Conservation (phyloP, 2,888 invertebrate genomes). For the Oasisia sp. region DNA sequence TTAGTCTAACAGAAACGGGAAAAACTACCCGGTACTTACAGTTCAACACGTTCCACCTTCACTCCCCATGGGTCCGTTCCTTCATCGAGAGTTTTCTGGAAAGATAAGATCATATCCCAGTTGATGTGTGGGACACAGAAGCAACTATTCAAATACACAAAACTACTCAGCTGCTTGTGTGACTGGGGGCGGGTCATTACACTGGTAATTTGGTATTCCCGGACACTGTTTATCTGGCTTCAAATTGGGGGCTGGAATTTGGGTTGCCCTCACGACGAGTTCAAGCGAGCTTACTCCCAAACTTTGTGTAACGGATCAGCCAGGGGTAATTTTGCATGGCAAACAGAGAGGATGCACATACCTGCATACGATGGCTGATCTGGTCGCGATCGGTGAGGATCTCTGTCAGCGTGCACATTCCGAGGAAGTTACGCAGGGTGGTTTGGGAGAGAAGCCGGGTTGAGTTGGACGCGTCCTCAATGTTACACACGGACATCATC, state of each 20-base stretch:
- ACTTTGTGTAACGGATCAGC: too few species aligned
- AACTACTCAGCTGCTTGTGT: too few species aligned
- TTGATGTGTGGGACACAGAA: neutral
- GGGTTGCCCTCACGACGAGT: too few species aligned
- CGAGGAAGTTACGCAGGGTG: conserved; percentile 53
- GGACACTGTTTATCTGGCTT: too few species aligned
- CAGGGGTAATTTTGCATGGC: too few species aligned
- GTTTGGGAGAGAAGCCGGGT: conserved; percentile 62
- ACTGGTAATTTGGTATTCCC: too few species aligned
- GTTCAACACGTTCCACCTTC: conserved; percentile 45
- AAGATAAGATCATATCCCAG: neutral
- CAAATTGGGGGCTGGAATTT: too few species aligned
- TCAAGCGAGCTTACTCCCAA: too few species aligned
- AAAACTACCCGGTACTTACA: conserved; percentile 32
- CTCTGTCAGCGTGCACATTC: conserved; percentile 55
- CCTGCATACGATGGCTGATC: conserved; percentile 56
- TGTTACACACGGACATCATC: conserved; percentile 56
- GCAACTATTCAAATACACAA: too few species aligned
- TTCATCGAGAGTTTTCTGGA: conserved; percentile 48
- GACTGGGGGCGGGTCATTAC: too few species aligned
- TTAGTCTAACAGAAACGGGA: neutral
- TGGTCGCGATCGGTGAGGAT: conserved; percentile 60
- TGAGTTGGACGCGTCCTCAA: conserved; percentile 57
- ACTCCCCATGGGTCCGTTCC: conserved; percentile 48
- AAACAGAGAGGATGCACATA: neutral